Evolutionary conservation across 2,113 vertebrate species (phyloP), one percentile per base, ranked within the genome.

Genomic region (Pygoscelis adeliae): DNA sequence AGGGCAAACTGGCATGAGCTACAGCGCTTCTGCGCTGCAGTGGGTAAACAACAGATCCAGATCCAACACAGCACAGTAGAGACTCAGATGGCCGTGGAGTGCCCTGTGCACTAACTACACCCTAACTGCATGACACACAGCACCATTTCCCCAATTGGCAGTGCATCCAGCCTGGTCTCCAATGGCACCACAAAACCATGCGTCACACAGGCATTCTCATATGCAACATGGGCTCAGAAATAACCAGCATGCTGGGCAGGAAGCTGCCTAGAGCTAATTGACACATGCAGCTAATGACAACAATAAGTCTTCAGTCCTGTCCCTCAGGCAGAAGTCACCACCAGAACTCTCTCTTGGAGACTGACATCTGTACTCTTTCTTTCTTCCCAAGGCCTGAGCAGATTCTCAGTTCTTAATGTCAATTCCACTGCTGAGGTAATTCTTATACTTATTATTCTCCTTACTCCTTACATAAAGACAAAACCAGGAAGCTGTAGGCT

Each of bases 1-100:
- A 84, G 23, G 42, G 20, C 38, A 44, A 44, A 78, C 4, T 42
- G 30, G 3, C 20, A 55, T 11, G 11, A 93, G 36, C 58, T 73
- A 20, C 27, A 62, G 14, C 0, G 1, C 20, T 84, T 62, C 17
- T 83, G 42, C 47, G 20, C 69, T 79, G 72, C 61, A 32, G 56
- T 25, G 40, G n/a, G 47, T 91, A 63, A 93, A 67, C 17, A 49
- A 2, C 26, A 79, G 49, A 72, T 49, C 42, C 16, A 34, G 72
- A 78, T 74, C 55, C 23, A 61, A 4, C 36, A n/a, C 0, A 0
- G 46, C 52, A 52, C 7, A 2, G 22, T 3, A 15, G 59, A 85
- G 53, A 20, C n/a, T 86, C 71, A 53, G 59, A 36, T 30, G 47
- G 56, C 44, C 3, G 0, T 11, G 20, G 32, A 53, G 38, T 23